phyloP scores from a whole-genome alignment of 2,888 invertebrate species.

The Phyto melanocephala region DNA sequence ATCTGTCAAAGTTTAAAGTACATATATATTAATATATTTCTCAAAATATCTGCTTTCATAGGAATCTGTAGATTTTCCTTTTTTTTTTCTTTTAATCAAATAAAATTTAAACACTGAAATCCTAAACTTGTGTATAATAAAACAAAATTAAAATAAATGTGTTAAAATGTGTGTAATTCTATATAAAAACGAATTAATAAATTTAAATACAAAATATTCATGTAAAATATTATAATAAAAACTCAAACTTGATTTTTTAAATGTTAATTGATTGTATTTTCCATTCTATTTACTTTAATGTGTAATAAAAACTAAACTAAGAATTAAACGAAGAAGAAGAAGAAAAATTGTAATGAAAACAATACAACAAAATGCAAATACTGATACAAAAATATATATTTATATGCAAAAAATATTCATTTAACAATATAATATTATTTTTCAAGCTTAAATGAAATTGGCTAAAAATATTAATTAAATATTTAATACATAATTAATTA shows the following conservation, averaged over 20 bases:
- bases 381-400: too few species aligned
- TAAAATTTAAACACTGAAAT: background rate
- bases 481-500: too few species aligned
- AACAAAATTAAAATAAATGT: background rate
- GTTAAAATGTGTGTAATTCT: constrained; percentile 3
- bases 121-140: constrained; percentile 16
- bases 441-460: too few species aligned
- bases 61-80: constrained; percentile 1
- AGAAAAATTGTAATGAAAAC: too few species aligned
- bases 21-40: background rate
- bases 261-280: background rate
- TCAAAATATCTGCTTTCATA: constrained; percentile 14
- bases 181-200: background rate
- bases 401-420: too few species aligned
- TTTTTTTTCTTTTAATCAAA: background rate
- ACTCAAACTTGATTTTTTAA: background rate
- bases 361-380: too few species aligned
- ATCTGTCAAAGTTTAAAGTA: background rate
- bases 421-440: too few species aligned
- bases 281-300: background rate
- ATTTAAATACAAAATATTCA: background rate
- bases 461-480: too few species aligned
- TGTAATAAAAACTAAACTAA: too few species aligned
- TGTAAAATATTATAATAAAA: constrained; percentile 25
- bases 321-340: too few species aligned